phyloP scores from a whole-genome alignment of 2,888 invertebrate species.

The Melipona bicolor region DNA sequence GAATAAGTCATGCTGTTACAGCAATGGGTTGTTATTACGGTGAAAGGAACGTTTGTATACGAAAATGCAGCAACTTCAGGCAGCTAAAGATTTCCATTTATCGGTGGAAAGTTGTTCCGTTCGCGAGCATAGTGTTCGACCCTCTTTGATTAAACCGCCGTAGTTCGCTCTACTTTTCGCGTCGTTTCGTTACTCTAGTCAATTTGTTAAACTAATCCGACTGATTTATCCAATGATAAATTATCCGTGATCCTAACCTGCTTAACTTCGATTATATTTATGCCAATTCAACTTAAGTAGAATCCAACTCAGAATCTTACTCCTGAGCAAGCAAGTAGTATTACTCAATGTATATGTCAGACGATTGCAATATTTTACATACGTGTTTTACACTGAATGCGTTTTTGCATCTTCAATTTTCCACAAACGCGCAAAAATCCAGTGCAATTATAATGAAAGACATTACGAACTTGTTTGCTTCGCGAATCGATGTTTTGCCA shows the following conservation, averaged over 20 bases:
- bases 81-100: slow-evolving; percentile 13
- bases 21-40: neutral
- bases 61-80: neutral
- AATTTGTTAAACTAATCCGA: slow-evolving; percentile 3
- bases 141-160: neutral
- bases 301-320: neutral
- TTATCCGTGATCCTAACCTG: neutral
- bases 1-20: neutral
- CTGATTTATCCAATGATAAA: neutral
- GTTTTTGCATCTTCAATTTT: too few species aligned
- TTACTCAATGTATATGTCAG: neutral
- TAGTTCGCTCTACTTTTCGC: neutral
- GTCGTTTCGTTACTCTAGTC: neutral
- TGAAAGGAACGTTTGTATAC: neutral
- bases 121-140: neutral
- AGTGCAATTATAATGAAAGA: too few species aligned
- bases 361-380: too few species aligned
- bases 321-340: neutral
- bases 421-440: too few species aligned
- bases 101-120: slow-evolving; percentile 14
- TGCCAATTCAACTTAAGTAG: neutral
- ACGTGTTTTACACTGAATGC: too few species aligned
- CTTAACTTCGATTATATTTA: neutral
- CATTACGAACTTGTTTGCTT: too few species aligned
- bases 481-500: too few species aligned